Percentiles rank a stretch among this genome's conserved stretches.
These are phyloP conservation scores for Hydrochoerus hydrochaeris DNA, from an alignment of 2,113 vertebrate species.

Conservation along the genomic window DNA sequence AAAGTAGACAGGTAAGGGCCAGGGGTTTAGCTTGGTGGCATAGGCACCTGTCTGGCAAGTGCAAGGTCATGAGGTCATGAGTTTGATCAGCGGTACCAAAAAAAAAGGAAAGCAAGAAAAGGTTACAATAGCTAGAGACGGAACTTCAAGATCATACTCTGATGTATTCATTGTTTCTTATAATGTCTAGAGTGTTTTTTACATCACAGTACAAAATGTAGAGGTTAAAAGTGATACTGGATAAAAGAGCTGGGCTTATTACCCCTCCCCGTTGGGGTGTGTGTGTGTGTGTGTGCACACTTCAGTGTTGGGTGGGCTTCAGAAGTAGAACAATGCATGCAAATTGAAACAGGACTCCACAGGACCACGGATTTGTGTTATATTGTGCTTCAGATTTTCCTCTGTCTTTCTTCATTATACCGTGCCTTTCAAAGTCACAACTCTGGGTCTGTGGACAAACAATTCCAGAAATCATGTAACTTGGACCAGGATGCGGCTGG, in stretches of 20 bases:
- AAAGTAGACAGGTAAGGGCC: not conserved
- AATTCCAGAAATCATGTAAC: not conserved
- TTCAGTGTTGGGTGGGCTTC: not conserved
- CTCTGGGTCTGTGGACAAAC: not conserved
- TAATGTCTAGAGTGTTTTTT: not conserved
- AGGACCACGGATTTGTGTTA: not conserved
- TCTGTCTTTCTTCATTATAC: not conserved
- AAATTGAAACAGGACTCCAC: not conserved
- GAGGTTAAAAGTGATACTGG: not conserved
- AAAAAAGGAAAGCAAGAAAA: no score
- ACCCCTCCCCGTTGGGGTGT: not conserved
- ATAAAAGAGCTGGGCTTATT: not conserved
- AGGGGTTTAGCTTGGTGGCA: no score
- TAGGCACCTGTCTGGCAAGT: no score
- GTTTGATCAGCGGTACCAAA: no score
- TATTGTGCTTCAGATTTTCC: not conserved
- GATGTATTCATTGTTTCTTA: not conserved
- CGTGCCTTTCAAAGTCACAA: not conserved
- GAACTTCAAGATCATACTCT: not conserved
- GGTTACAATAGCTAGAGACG: not conserved
- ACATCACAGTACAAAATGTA: not conserved
- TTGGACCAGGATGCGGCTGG: not conserved
- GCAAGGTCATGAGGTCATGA: no score
- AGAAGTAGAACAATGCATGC: not conserved
- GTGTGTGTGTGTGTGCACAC: no score